Base-by-base conservation (phyloP, 2,113 vertebrate species). In the Lonchura striata region DNA sequence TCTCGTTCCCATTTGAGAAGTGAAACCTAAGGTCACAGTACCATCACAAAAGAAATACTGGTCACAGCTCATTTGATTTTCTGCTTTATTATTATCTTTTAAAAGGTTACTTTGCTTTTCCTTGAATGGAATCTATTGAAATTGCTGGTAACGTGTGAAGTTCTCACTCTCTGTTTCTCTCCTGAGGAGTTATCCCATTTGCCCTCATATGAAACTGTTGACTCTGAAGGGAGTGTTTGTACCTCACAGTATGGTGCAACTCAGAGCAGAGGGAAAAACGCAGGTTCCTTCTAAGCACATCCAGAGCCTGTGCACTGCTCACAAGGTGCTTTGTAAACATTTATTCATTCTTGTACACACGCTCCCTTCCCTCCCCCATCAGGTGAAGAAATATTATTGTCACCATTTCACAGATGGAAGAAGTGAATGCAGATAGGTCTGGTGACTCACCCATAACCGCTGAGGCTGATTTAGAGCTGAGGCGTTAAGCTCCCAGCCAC, bases 1-100 rank as follows among this genome's bases (percentile, higher is more conserved):
- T 98, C 97, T 96, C 91, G 94, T 98, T 98, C 95, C 96, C 86
- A 96, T 98, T 97, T 96, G 97, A 97, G 98, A 98, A 98, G 97
- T 98, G 98, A 98, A 98, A 98, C 96, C 69, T 94, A 86, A 97
- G 96, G 90, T 97, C 93, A 96, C 15, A 7, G 86, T 97, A 86
- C 95, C 95, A 97, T 96, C 95, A 94, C 95, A 96, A 96, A 97
- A 71, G 56, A 96, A 96, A 94, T 87, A 91, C 92, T 95, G 89
- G 93, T 98, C 95, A 97, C 94, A 97, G 94, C 76, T 97, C 95
- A 94, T 97, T 97, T 97, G 94, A 95, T 98, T 98, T 97, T 95
- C 94, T 97, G 71, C 60, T 84, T 90, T 49, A 79, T 75, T 90
- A 82, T 90, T 96, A 93, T 96, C 89, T 96, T 97, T 97, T 92